phyloP scores from a whole-genome alignment of 2,888 invertebrate species.

The Empis livida region DNA sequence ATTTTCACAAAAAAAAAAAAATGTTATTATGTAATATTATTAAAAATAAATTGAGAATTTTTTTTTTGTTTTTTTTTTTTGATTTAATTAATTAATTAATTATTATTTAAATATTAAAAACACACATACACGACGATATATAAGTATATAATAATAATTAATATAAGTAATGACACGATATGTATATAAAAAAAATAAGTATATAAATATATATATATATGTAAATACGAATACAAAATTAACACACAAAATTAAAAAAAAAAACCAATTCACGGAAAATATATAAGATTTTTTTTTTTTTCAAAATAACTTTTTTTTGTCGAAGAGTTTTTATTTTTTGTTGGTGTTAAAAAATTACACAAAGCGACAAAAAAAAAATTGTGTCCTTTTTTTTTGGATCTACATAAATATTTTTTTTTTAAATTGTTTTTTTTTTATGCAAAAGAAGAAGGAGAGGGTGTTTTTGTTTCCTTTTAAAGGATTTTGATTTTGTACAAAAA shows the following conservation, averaged over 20 bases:
- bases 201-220: neutral
- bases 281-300: conserved; percentile 17
- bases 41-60: neutral
- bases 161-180: conserved; percentile 6
- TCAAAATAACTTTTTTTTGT: no score
- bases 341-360: no score
- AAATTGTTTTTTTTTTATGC: no score
- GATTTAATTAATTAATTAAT: conserved; percentile 15
- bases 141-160: conserved; percentile 12
- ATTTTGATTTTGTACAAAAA: no score
- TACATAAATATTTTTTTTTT: no score
- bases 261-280: conserved; percentile 33
- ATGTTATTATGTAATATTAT: neutral
- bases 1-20: neutral
- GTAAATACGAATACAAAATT: conserved; percentile 31
- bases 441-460: no score
- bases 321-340: no score
- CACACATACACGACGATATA: conserved; percentile 33
- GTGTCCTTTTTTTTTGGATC: no score
- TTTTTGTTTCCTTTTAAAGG: no score
- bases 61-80: neutral
- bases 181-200: conserved; percentile 11
- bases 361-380: no score
- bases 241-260: conserved; percentile 24
- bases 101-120: conserved; percentile 17